Percentiles rank a stretch among this genome's conserved stretches.
These are phyloP conservation scores for Vanessa atalanta DNA, from an alignment of 1,140 invertebrate species.

Conservation along the genomic window DNA sequence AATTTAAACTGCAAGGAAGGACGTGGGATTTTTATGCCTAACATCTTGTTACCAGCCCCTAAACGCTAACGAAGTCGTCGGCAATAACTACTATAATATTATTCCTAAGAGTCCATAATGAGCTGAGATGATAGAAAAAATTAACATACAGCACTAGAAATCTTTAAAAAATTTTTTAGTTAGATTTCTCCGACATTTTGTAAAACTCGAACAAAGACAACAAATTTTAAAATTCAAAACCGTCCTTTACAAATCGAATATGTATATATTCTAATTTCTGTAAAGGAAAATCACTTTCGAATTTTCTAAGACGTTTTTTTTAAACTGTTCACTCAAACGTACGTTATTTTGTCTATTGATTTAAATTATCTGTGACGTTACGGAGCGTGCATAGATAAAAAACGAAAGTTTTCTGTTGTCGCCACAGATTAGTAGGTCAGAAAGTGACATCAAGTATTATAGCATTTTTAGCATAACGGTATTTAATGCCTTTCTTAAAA, in stretches of 20 bases:
- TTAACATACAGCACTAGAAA: too few species aligned
- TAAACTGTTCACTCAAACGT: not conserved
- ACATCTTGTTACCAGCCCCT: too few species aligned
- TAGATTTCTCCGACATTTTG: not conserved
- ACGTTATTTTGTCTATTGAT: not conserved
- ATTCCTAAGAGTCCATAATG: too few species aligned
- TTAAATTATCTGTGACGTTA: slow-evolving; percentile 9
- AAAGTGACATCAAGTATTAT: too few species aligned
- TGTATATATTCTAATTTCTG: not conserved
- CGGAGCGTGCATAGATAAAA: slow-evolving; percentile 54
- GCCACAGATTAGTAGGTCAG: slow-evolving; percentile 4
- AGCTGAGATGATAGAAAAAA: too few species aligned
- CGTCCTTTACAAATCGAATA: not conserved
- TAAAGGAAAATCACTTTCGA: not conserved
- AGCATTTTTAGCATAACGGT: too few species aligned
- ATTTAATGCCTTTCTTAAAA: too few species aligned
- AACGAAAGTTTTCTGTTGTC: slow-evolving; percentile 48
- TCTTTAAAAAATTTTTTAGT: too few species aligned
- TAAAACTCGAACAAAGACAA: not conserved
- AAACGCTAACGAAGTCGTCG: too few species aligned
- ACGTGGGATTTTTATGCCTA: too few species aligned
- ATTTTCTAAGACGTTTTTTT: not conserved
- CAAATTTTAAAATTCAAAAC: not conserved
- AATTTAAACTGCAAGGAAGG: too few species aligned
- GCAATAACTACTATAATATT: too few species aligned